Percentiles rank a stretch among this genome's conserved stretches.
These are phyloP conservation scores for Poeciliopsis turrubarensis DNA, from an alignment of 2,113 vertebrate genomes.

Conservation along the genomic window DNA sequence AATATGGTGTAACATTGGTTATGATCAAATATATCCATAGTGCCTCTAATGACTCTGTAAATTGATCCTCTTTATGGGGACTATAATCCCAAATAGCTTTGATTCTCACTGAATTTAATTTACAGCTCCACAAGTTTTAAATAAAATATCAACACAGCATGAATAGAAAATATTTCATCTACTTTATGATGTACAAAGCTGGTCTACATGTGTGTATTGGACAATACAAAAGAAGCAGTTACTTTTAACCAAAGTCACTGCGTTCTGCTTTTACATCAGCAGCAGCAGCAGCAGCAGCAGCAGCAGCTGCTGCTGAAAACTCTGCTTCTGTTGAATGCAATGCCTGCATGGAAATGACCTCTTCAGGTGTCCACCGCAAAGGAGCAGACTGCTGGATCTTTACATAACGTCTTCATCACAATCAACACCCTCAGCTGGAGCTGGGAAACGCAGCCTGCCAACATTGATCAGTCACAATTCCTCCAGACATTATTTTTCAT, in stretches of 20 bases:
- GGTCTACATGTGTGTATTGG: neutral
- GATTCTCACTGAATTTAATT: neutral
- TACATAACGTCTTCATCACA: neutral
- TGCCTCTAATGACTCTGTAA: no score
- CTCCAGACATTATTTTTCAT: neutral
- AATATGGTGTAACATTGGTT: no score
- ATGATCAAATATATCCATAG: no score
- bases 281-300: neutral
- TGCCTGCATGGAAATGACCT: neutral
- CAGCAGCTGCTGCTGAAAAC: neutral
- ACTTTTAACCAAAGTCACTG: neutral
- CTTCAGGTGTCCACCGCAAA: slow-evolving; percentile 1
- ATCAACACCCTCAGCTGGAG: neutral
- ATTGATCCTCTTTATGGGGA: no score
- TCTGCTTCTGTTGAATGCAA: no score
- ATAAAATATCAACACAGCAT: no score
- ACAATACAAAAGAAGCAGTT: neutral
- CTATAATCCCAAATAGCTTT: no score
- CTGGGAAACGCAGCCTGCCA: neutral
- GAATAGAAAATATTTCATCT: neutral
- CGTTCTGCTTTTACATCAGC: neutral
- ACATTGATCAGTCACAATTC: neutral
- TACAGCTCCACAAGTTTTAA: neutral
- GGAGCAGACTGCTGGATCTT: neutral
- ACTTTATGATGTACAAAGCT: neutral